Percentiles rank a stretch among this genome's conserved stretches.
Evolutionary conservation across 2,797 vertebrate species (phyloP).

Genomic region (Melanotaenia pygmaea): DNA sequence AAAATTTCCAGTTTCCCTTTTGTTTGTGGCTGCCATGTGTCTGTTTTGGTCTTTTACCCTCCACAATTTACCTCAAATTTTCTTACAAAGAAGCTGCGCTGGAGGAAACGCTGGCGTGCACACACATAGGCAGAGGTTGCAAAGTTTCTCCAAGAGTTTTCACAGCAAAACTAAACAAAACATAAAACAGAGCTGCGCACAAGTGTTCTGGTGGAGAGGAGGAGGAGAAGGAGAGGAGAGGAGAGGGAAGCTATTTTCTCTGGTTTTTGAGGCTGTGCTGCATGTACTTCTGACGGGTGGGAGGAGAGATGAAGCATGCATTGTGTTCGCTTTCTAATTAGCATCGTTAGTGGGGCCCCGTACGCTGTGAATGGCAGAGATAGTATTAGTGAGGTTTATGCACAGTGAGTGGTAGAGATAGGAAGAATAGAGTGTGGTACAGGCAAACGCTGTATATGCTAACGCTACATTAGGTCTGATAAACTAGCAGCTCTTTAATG

Average conservation of each 20-base stretch:
- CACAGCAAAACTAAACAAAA: constrained; percentile 75
- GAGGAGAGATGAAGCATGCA: constrained; percentile 78
- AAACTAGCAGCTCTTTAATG: constrained; percentile 73
- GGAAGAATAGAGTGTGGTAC: constrained; percentile 47
- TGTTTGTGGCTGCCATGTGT: constrained; percentile 34
- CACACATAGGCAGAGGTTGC: constrained; percentile 55
- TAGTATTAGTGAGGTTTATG: constrained; percentile 70
- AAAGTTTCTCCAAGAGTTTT: constrained; percentile 80
- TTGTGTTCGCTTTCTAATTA: constrained; percentile 81
- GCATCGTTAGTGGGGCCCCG: constrained; percentile 80
- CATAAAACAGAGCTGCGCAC: constrained; percentile 71
- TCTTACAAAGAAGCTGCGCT: constrained; percentile 52
- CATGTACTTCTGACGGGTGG: constrained; percentile 78
- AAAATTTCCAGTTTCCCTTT: constrained; percentile 35
- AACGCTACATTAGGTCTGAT: constrained; percentile 72
- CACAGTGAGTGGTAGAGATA: constrained; percentile 73
- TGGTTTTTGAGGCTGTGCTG: constrained; percentile 68
- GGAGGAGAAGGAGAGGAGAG: constrained; percentile 51
- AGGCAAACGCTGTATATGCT: constrained; percentile 61
- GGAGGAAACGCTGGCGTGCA: constrained; percentile 4
- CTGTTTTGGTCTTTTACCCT: constrained; percentile 49
- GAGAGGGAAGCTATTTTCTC: constrained; percentile 75
- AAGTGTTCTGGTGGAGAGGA: constrained; percentile 47
- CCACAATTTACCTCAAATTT: constrained; percentile 13
- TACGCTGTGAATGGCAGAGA: constrained; percentile 73